Evolutionary conservation across 2,888 invertebrate genomes (phyloP).

Genomic region (Crepidodera aurea): DNA sequence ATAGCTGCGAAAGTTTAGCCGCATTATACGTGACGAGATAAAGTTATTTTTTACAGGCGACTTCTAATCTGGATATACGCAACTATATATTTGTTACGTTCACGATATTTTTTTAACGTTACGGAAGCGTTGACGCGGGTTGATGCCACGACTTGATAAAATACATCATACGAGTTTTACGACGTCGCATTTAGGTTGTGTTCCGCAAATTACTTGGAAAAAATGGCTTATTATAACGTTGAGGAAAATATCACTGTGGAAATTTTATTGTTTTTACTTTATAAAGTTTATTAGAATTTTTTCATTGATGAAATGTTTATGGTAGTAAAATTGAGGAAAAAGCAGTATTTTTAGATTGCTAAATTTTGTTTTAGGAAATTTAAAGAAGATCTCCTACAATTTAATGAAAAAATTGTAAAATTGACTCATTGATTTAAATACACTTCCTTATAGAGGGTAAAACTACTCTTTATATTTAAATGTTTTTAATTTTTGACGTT

Average conservation of each 20-base stretch:
- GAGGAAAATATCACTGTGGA: slow-evolving; percentile 4
- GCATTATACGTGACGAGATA: slow-evolving; percentile 50
- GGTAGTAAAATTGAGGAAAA: not conserved
- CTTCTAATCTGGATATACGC: slow-evolving; percentile 44
- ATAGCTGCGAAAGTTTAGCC: slow-evolving; percentile 41
- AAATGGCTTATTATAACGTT: slow-evolving; percentile 10
- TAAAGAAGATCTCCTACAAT: no score
- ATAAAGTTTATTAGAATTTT: not conserved
- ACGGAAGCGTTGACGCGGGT: slow-evolving; percentile 3
- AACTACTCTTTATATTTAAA: no score
- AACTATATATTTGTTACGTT: slow-evolving; percentile 23
- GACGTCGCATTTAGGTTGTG: slow-evolving; percentile 4
- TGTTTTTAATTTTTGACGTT: no score
- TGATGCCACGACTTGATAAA: slow-evolving; percentile 8
- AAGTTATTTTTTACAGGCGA: slow-evolving; percentile 51
- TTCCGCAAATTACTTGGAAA: slow-evolving; percentile 18
- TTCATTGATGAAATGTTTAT: not conserved
- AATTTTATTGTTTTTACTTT: no score
- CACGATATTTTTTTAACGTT: slow-evolving; percentile 8
- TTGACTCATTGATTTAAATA: no score
- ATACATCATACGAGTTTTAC: slow-evolving; percentile 15
- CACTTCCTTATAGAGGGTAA: no score
- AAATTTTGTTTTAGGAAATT: no score
- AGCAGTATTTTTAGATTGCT: no score
- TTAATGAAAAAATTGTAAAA: no score